These are phyloP conservation scores for Entomobrya multifasciata DNA, from an alignment of 2,888 invertebrate genomes.

Conservation along the genomic window DNA sequence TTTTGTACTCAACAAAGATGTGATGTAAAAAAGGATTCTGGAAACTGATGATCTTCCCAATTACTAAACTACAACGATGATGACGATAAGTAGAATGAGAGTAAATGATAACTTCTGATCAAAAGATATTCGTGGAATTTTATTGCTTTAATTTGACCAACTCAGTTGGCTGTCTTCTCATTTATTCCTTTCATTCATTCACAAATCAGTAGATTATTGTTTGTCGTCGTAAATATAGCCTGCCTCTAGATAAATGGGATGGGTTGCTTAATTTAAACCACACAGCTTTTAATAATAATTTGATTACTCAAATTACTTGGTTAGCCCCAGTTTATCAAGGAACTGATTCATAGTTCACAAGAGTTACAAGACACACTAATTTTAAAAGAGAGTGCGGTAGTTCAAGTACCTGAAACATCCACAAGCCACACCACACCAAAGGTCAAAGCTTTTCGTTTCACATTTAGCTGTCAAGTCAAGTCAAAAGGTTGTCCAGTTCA, in stretches of 20 bases:
- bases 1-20: too few species aligned
- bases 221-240: neutral
- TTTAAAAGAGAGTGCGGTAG: slow-evolving; percentile 12
- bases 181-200: neutral
- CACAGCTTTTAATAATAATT: neutral
- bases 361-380: too few species aligned
- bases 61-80: too few species aligned
- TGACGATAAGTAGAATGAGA: too few species aligned
- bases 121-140: too few species aligned
- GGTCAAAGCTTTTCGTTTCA: slow-evolving; percentile 18
- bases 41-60: too few species aligned
- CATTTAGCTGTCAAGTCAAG: too few species aligned
- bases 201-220: neutral
- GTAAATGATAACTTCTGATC: too few species aligned
- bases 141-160: too few species aligned
- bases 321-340: neutral
- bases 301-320: too few species aligned
- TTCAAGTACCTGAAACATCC: slow-evolving; percentile 37
- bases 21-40: too few species aligned
- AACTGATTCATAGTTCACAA: neutral
- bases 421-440: neutral
- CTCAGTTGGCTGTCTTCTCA: neutral
- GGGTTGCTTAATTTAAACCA: neutral
- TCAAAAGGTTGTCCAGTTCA: slow-evolving; percentile 27
- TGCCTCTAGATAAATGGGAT: too few species aligned